Percentiles rank a stretch among this genome's conserved stretches.
These are phyloP conservation scores for Hippopotamus amphibius DNA, from an alignment of 2,113 vertebrate species.

Conservation along the genomic window DNA sequence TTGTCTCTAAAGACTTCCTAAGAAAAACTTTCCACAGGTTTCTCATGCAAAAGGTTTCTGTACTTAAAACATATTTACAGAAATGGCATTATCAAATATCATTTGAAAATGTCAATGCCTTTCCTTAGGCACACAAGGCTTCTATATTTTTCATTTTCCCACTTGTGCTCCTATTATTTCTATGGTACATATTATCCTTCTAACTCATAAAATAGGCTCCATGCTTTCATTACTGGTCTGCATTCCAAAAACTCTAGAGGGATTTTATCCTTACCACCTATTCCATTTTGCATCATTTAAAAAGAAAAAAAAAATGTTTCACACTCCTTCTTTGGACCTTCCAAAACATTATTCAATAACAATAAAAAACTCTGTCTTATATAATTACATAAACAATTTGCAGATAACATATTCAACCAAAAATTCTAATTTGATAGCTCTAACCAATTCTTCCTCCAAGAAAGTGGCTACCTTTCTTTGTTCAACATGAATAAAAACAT, in stretches of 20 bases:
- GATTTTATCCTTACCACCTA: conserved; percentile 55
- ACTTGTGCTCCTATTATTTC: conserved; percentile 78
- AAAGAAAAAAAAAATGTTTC: conserved; percentile 20
- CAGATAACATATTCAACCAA: background rate
- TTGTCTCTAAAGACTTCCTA: conserved; percentile 72
- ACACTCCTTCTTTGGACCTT: background rate
- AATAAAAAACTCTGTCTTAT: background rate
- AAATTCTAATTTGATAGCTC: background rate
- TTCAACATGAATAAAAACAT: background rate
- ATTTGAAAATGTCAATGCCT: conserved; percentile 84
- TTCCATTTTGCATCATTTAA: conserved; percentile 45
- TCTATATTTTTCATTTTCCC: conserved; percentile 82
- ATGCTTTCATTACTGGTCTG: conserved; percentile 64
- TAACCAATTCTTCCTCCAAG: background rate
- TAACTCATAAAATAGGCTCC: conserved; percentile 70
- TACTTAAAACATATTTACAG: conserved; percentile 84
- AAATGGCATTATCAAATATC: conserved; percentile 85
- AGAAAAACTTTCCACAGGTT: conserved; percentile 77
- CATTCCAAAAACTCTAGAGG: conserved; percentile 69
- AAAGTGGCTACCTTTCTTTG: background rate
- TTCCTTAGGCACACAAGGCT: conserved; percentile 81
- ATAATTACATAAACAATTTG: background rate
- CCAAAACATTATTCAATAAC: background rate
- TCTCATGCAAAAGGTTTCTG: conserved; percentile 81
- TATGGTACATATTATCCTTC: conserved; percentile 75